Base-by-base conservation (phyloP, 2,113 vertebrate species). In the Vanacampus margaritifer region DNA sequence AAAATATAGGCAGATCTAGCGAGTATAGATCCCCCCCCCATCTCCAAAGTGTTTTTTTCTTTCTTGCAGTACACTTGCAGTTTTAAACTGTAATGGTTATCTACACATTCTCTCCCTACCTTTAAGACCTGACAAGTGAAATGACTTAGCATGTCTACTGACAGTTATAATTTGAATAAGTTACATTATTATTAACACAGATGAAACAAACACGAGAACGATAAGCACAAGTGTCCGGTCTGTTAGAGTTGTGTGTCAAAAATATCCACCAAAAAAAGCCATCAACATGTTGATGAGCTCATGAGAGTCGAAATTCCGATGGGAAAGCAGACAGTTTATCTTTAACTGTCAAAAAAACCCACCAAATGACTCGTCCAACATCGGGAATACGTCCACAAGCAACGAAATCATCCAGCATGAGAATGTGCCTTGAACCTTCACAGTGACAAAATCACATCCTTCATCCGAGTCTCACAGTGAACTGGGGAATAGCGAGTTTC, bases 141-240 rank as follows among this genome's bases (percentile, higher is more conserved):
- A 81, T 78, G 76, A 82, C 70, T 79, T 65, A 51, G 73, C 74
- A 69, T 74, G 69, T 77, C 70, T 64, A 85, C 74, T 67, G 68
- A 82, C 74, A 67, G 50, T 79, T 81, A 82, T 19, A 57, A 80
- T 78, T 86, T 87, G 66, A 89, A 89, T 90, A 91, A 91, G 81
- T 89, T 90, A 90, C 87, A 86, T 80, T 74, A 84, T 87, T 80
- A 88, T 89, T 50, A 84, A 82, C 84, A 88, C 86, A 90, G 87
- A 91, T 56, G 84, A 83, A 84, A 88, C 87, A 90, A 88, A 91
- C 83, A 82, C 82, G 84, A 88, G 84, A 89, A 79, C 79, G 78
- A 79, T 35, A 90, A 86, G 82, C 91, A 93, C 91, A 91, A 90
- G 91, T 91, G 78, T 92, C 90, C 88, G 91, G 91, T 92, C 91